Evolutionary conservation across 2,113 vertebrate species (phyloP), one percentile per base, ranked within the genome.

Genomic region (Chloroceryle aenea): DNA sequence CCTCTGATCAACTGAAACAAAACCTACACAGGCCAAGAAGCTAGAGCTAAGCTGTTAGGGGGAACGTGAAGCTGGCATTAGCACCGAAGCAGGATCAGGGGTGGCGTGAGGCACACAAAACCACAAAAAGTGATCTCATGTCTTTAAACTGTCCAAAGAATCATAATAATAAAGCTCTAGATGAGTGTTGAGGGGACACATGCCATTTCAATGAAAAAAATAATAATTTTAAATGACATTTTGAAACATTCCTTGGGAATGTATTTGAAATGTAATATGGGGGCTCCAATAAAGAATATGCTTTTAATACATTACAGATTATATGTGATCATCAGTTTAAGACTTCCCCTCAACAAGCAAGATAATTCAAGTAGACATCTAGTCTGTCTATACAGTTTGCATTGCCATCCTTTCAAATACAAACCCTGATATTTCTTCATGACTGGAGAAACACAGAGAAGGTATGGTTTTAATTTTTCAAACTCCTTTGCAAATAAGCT

Each of bases 251-350:
- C 97, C 95, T 85, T 97, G 96, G 95, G 96, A 98, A 97, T 94
- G 95, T 96, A 98, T 97, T 97, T 98, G 97, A 97, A 97, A 97
- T 95, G 95, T 95, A 97, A 97, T 97, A 97, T 87, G 96, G 90
- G 96, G 85, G 78, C 92, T 87, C 91, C 96, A 97, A 97, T 97
- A 95, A 97, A 93, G 95, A 97, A 94, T 97, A 96, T 93, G 95
- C 87, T 96, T 96, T 96, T 98, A 97, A 98, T 98, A 96, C 71
- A 87, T 97, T 97, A 90, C 97, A 98, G 97, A 96, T 97, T 96
- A 98, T 79, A 96, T 95, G 94, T 91, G 96, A 96, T 97, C 97
- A 97, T 95, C 94, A 96, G 94, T 98, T 97, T 97, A 96, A 97
- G 94, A 95, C 91, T 95, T 97, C 96, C 94, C 92, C 86, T 97